These are phyloP conservation scores for Chamaea fasciata DNA, from an alignment of 2,113 vertebrate species.

Conservation along the genomic window DNA sequence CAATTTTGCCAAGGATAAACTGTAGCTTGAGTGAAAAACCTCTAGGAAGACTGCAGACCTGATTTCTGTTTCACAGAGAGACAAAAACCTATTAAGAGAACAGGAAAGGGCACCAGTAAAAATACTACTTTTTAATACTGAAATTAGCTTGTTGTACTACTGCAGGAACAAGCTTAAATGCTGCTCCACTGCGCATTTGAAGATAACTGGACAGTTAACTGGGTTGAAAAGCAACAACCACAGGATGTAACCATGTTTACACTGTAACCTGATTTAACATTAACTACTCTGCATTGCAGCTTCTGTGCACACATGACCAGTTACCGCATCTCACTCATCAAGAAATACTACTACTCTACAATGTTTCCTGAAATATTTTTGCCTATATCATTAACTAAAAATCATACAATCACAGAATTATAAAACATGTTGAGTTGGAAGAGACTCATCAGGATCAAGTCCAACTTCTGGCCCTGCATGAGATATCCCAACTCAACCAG, in stretches of 20 bases:
- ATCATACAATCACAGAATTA: background rate
- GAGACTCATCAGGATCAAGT: no score
- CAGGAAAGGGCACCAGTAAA: background rate
- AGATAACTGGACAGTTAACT: background rate
- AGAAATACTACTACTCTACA: background rate
- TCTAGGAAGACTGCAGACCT: background rate
- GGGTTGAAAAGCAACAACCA: background rate
- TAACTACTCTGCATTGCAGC: background rate
- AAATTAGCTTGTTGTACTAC: background rate
- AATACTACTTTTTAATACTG: background rate
- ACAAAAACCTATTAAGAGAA: background rate
- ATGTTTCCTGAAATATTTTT: background rate
- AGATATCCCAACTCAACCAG: background rate
- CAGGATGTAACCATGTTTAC: background rate
- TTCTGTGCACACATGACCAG: background rate
- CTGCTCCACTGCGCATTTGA: background rate
- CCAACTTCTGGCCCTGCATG: background rate
- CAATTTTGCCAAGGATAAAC: background rate
- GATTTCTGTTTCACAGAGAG: background rate
- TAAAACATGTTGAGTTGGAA: background rate
- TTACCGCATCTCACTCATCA: background rate
- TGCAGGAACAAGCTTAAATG: background rate
- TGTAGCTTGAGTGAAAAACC: background rate
- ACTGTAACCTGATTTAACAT: rapidly evolving
- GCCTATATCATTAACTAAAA: background rate